phyloP scores from a whole-genome alignment of 2,113 vertebrate species.

The Apodemus sylvaticus region DNA sequence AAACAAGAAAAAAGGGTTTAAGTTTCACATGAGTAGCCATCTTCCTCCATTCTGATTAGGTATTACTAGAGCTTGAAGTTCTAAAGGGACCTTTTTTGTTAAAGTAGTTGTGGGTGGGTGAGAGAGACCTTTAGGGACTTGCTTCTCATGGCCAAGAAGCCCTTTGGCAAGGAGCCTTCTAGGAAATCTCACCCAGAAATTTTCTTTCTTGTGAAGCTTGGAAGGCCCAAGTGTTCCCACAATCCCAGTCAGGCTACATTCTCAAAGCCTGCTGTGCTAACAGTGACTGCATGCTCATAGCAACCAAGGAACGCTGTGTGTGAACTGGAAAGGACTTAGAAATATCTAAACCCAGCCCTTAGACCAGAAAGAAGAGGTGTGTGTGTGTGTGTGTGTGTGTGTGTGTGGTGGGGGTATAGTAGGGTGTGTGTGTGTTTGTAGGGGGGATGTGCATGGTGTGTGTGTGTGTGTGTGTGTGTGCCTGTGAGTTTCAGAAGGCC shows the following conservation, averaged over 20 bases:
- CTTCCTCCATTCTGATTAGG: not conserved
- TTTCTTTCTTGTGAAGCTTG: not conserved
- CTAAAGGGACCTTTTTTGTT: not conserved
- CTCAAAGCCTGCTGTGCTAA: slow-evolving; percentile 10
- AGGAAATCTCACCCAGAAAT: slow-evolving; percentile 37
- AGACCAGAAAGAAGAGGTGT: not conserved
- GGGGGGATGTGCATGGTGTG: not conserved
- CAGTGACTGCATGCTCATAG: not conserved
- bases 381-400: not conserved
- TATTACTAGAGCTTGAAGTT: slow-evolving; percentile 26
- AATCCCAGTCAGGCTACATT: slow-evolving; percentile 69
- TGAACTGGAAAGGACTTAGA: slow-evolving; percentile 21
- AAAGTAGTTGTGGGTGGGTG: not conserved
- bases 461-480: not conserved
- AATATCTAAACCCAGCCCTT: not conserved
- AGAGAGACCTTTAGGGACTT: not conserved
- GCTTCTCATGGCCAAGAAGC: not conserved
- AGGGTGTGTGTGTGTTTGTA: no score
- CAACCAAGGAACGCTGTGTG: not conserved
- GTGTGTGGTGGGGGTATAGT: no score
- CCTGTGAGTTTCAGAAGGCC: not conserved
- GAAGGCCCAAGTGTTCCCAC: not conserved
- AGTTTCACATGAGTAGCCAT: not conserved
- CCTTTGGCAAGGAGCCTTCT: not conserved
- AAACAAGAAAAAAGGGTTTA: not conserved